Evolutionary conservation across 2,113 vertebrate species (phyloP).

Genomic region (Ceyx cyanopectus): DNA sequence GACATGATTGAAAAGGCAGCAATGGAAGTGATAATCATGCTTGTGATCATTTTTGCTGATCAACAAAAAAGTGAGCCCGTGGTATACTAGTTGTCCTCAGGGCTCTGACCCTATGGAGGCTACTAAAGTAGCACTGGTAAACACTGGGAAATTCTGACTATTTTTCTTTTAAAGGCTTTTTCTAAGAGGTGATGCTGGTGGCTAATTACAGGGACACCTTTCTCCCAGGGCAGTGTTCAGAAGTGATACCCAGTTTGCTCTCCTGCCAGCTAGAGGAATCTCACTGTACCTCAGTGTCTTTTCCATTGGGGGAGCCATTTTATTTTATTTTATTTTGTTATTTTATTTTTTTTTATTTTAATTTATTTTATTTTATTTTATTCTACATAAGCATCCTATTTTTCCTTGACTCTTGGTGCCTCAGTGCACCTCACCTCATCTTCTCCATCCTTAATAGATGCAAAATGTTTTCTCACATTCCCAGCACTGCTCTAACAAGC

Average conservation of each 20-base stretch:
- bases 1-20: neutral
- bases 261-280: neutral
- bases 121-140: neutral
- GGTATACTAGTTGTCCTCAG: neutral
- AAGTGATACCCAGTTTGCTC: neutral
- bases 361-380: neutral
- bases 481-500: neutral
- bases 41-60: neutral
- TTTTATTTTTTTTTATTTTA: neutral
- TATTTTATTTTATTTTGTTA: neutral
- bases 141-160: neutral
- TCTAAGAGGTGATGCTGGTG: neutral
- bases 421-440: neutral
- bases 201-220: neutral
- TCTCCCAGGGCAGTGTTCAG: neutral
- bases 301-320: neutral
- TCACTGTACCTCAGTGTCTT: neutral
- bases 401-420: neutral
- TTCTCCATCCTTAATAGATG: neutral
- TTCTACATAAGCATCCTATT: accelerated
- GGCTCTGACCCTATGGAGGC: neutral
- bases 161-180: neutral
- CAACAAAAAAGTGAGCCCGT: neutral
- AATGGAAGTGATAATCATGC: neutral
- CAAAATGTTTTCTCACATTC: neutral